Conservation (phyloP, 2,888 invertebrate genomes). For the Parthenolecanium corni region DNA sequence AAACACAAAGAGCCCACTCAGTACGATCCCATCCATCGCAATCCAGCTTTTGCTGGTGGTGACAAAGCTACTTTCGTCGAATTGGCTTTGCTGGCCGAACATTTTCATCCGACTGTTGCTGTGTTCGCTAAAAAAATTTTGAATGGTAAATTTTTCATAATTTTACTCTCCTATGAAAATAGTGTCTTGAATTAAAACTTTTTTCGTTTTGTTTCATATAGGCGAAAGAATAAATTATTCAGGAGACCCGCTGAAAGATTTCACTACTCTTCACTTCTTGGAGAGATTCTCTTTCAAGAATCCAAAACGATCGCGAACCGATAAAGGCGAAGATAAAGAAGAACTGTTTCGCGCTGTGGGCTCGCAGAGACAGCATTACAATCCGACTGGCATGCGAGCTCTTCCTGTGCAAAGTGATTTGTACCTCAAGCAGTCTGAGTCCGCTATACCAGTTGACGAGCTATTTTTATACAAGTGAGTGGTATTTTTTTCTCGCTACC, state of each 20-base stretch:
- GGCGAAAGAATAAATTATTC: constrained; percentile 46
- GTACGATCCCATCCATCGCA: constrained; percentile 61
- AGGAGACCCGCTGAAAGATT: constrained; percentile 89
- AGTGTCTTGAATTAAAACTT: not conserved
- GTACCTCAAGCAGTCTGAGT: constrained; percentile 54
- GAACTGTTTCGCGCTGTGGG: constrained; percentile 30
- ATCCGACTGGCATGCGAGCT: constrained; percentile 56
- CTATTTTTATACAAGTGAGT: constrained; percentile 63
- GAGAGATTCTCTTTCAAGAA: constrained; percentile 95
- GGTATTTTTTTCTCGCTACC: not conserved
- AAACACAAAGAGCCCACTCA: constrained; percentile 11
- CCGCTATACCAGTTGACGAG: constrained; percentile 82
- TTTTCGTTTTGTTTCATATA: not conserved
- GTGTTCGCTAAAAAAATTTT: constrained; percentile 73
- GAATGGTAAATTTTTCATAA: constrained; percentile 44
- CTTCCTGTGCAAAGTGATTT: constrained; percentile 59
- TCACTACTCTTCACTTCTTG: constrained; percentile 77
- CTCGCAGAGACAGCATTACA: constrained; percentile 40
- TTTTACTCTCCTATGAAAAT: no score
- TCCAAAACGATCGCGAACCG: constrained; percentile 52
- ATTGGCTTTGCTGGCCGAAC: constrained; percentile 54
- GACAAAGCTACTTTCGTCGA: constrained; percentile 61
- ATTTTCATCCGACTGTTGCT: constrained; percentile 86
- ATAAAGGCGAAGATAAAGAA: constrained; percentile 39
- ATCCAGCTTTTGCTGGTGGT: constrained; percentile 75